Conservation (phyloP, 2,113 vertebrate genomes). For the Lepus timidus region DNA sequence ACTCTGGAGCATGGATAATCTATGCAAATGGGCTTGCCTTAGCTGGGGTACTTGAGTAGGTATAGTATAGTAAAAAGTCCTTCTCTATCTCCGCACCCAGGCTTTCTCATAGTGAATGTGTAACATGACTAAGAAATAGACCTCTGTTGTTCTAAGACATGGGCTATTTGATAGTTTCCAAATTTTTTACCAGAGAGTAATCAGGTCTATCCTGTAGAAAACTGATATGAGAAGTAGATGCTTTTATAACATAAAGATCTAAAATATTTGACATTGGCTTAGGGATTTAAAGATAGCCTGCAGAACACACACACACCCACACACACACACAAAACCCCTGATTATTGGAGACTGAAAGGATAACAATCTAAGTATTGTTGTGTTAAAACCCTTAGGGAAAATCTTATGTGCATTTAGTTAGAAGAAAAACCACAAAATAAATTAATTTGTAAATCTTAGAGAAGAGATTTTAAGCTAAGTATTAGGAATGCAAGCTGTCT, state of each 20-base stretch:
- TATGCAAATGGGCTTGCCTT: neutral
- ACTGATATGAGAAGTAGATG: neutral
- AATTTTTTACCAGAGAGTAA: conserved; percentile 28
- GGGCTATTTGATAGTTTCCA: neutral
- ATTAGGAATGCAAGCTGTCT: conserved; percentile 3
- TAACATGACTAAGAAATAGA: neutral
- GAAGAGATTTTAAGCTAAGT: neutral
- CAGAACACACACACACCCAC: neutral
- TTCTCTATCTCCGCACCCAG: fast-evolving
- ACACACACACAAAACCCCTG: too few species aligned
- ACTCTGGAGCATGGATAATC: neutral
- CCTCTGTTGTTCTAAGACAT: neutral
- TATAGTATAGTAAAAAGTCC: neutral
- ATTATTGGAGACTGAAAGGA: neutral
- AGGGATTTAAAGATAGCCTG: neutral
- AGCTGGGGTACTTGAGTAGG: neutral
- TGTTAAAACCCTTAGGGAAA: neutral
- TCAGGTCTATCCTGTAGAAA: neutral
- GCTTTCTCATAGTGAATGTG: neutral
- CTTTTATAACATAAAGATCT: neutral
- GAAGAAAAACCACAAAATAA: neutral
- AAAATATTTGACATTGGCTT: neutral
- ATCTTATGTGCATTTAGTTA: neutral
- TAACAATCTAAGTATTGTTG: neutral
- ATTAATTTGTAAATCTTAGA: neutral